Evolutionary conservation across 2,113 vertebrate genomes (phyloP), one percentile per base, ranked within the genome.

Genomic region (Lagopus leucura): DNA sequence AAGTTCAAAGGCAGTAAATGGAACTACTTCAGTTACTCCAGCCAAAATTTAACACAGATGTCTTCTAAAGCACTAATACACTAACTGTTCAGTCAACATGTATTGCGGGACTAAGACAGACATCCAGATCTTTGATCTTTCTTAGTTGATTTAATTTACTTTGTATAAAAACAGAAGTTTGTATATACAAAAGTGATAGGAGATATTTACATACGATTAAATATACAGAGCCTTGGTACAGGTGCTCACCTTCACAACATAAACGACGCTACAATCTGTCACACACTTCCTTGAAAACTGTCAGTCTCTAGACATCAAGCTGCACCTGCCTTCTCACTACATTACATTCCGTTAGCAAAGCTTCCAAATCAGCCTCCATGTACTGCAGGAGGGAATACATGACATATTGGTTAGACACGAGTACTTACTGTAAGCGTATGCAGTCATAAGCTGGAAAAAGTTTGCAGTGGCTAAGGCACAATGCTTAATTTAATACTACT

Each of bases 121-220:
- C 16, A 21, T 48, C 63, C 86, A 75, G 58, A 94, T 71, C 86
- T 77, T 84, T 83, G 61, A 88, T 94, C 84, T 93, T 93, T 60
- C 70, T 97, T 87, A 95, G 95, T 90, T n/a, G 7, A 55, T 85
- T 95, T 92, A 72, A 92, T 90, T 94, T 95, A 91, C 25, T 92
- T 93, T 13, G 45, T 80, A 91, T 95, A 97, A 96, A 95, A 95
- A 71, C 65, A 93, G 45, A 61, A 11, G 16, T 27, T 86, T 52
- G 9, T 95, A 89, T 95, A 55, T 94, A 96, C 88, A 96, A 93
- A 69, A 79, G 50, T 0, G 4, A 88, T 0, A 1, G 34, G 34
- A 88, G 67, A 91, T 94, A 96, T 93, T 86, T 95, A 96, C 93
- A 95, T 64, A 64, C 7, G 19, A 74, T 91, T 83, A 83, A 69